Evolutionary conservation across 2,113 vertebrate species (phyloP).

Genomic region (Actinemys pallida): DNA sequence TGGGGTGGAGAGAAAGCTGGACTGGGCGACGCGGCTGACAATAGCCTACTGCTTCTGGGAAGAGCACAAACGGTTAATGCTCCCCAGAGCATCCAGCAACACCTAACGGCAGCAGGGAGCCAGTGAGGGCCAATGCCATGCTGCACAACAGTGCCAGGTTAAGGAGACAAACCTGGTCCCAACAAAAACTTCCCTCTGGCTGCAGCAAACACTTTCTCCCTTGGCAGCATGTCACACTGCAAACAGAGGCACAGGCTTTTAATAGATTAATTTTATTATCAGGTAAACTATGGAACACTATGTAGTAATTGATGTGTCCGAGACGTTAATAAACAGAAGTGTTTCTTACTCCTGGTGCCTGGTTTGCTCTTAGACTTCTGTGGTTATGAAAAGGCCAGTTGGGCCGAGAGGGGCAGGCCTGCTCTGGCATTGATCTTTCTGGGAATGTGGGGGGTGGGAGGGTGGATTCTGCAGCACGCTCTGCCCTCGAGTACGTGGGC

Average conservation of each 20-base stretch:
- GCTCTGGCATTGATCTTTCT: background rate
- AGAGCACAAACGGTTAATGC: background rate
- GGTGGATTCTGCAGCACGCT: background rate
- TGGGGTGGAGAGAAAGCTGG: accelerated
- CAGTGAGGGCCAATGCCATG: background rate
- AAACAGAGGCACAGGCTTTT: accelerated
- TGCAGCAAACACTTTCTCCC: background rate
- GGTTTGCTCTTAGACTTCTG: accelerated
- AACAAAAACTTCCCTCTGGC: accelerated
- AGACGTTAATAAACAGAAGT: background rate
- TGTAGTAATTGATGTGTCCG: accelerated
- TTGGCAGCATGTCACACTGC: accelerated
- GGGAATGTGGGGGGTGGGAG: too few species aligned
- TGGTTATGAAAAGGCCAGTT: accelerated
- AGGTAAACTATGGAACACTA: accelerated
- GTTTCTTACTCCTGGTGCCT: background rate
- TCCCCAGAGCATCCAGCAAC: accelerated
- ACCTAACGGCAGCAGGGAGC: background rate
- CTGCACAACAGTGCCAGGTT: background rate
- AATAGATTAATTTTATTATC: background rate
- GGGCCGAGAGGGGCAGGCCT: background rate
- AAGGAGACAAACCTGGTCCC: accelerated
- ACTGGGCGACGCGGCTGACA: background rate
- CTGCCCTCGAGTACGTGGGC: background rate
- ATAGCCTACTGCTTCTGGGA: background rate